Evolutionary conservation across 2,113 vertebrate genomes (phyloP), one percentile per base, ranked within the genome.

Genomic region (Mus spicilegus): DNA sequence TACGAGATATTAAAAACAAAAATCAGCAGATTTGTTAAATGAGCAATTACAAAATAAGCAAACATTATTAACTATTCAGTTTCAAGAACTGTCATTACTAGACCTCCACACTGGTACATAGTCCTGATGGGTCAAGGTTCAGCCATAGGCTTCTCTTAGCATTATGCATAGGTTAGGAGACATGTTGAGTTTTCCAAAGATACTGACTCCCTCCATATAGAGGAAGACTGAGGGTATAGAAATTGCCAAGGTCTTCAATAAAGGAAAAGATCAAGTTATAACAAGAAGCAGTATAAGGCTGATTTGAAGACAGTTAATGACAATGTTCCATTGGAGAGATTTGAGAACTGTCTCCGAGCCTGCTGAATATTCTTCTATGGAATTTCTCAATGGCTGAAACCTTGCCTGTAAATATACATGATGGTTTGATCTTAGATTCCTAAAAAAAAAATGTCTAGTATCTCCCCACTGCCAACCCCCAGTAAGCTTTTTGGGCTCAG

Each of bases 301-400:
- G 19, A 61, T 94, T 87, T 65, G 69, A 86, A 91, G 19, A 14
- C 46, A 49, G 16, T 56, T 86, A 93, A 86, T 95, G 63, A n/a
- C 26, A 22, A 4, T 30, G 17, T n/a, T 75, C 70, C 39, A 16
- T 39, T 87, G 22, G 56, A 77, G 84, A 87, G 70, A n/a, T 67
- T 70, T 69, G 19, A 19, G 30, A 4, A 4, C 73, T 61, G 51
- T 65, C 70, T 77, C 70, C 42, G 19, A 16, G 36, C 26, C 63
- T 92, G 28, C 56, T n/a, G 3, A 90, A 76, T 56, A 17, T 24
- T 92, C 67, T 10, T 46, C 42, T 65, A 7, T 75, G 90, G n/a
- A 4, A 80, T 93, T 93, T 90, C 36, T 94, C 73, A 84, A 84
- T 51, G 7, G 61, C 54, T 77, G 90, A 95, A 97, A 12, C 61